Evolutionary conservation across 1,140 invertebrate species (phyloP).

Genomic region (Tribolium madens): DNA sequence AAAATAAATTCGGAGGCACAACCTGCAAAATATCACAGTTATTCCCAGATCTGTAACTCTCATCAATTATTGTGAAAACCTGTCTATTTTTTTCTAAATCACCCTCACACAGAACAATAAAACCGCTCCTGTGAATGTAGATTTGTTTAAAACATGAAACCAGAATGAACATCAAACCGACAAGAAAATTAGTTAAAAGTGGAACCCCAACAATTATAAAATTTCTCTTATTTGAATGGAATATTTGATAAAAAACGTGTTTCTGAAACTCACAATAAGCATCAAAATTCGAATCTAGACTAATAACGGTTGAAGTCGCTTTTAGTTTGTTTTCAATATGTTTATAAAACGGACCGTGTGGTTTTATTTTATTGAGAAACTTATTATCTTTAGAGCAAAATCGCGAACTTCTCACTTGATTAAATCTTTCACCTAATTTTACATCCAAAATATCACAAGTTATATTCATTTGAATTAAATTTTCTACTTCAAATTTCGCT

Average conservation of each 20-base stretch:
- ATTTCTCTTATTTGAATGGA: slow-evolving; percentile 49
- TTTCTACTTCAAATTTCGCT: slow-evolving; percentile 7
- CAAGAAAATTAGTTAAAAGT: slow-evolving; percentile 60
- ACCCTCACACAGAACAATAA: slow-evolving; percentile 45
- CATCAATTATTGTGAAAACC: slow-evolving; percentile 43
- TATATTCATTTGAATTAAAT: slow-evolving; percentile 35
- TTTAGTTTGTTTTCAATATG: slow-evolving; percentile 37
- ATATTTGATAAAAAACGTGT: slow-evolving; percentile 50
- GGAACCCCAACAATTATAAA: slow-evolving; percentile 57
- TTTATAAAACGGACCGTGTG: slow-evolving; percentile 40
- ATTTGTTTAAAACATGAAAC: slow-evolving; percentile 51
- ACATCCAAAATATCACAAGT: slow-evolving; percentile 33
- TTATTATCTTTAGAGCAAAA: slow-evolving; percentile 48
- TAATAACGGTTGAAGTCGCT: slow-evolving; percentile 47
- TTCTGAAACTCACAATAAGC: slow-evolving; percentile 52
- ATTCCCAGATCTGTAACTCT: neutral
- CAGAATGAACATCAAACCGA: slow-evolving; percentile 56
- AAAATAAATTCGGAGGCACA: slow-evolving; percentile 27
- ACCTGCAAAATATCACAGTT: slow-evolving; percentile 40
- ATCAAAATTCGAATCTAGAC: slow-evolving; percentile 48
- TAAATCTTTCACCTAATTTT: slow-evolving; percentile 47
- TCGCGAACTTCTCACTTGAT: slow-evolving; percentile 48
- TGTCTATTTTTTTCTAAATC: slow-evolving; percentile 25
- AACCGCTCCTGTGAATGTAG: slow-evolving; percentile 44
- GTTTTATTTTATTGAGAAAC: slow-evolving; percentile 29